Base-by-base conservation (phyloP, 2,113 vertebrate species). In the Connochaetes taurinus region DNA sequence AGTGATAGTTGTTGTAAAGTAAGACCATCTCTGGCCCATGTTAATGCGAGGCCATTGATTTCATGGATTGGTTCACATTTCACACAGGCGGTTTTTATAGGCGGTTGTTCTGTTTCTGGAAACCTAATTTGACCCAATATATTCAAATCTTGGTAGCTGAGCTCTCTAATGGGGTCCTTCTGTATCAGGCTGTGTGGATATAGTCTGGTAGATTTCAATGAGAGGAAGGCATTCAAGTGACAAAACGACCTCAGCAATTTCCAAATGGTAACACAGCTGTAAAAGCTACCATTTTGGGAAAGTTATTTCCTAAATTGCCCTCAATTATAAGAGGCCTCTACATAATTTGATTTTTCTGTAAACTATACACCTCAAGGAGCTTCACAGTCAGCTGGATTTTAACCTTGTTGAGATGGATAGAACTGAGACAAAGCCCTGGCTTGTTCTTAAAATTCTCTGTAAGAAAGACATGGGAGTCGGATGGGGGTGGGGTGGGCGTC, bases 321-420 rank as follows among this genome's bases (percentile, higher is more conserved):
- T 93, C 93, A 89, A 80, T 97, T 95, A 92, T 52, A 81, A 67
- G 76, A 43, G 60, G 93, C 85, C 64, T 94, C 86, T n/a, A 60
- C 36, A 81, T 89, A 88, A 97, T 97, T 87, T 74, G 92, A 95
- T 97, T 88, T 97, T 93, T 95, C 94, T 94, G 76, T 95, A 95
- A 95, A 91, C 86, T 78, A 52, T 57, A 91, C 53, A 97, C 84
- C 25, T 95, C 57, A 52, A 78, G 89, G 33, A 21, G 82, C 76
- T 86, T 64, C 90, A 82, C 10, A 7, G 87, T 43, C 58, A 36
- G 11, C 40, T 92, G 90, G 84, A 81, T 84, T 91, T 74, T 91
- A 95, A 95, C 97, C 87, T 90, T 21, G 15, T 80, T 7, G 3
- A 82, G 25, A 50, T 14, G 58, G 29, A 2, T 5, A 3, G 23